Conservation (phyloP, 1,140 invertebrate species). For the Pseudomyrmex dendroicus region DNA sequence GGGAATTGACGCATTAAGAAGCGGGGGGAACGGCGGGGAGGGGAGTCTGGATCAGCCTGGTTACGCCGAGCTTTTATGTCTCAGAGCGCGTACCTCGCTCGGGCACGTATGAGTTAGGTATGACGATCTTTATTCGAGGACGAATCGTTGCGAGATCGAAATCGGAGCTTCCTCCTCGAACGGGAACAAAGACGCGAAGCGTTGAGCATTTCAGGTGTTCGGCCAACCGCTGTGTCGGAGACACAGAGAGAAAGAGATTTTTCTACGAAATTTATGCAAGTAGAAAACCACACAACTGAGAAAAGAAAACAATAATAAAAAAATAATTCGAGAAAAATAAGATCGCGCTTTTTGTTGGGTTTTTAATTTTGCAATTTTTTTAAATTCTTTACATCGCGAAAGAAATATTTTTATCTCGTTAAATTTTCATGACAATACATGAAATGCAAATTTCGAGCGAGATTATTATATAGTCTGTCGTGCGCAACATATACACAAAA, state of each 20-base stretch:
- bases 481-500: not conserved
- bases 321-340: no score
- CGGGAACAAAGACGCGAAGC: slow-evolving; percentile 68
- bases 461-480: not conserved
- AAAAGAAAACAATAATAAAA: not conserved
- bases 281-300: slow-evolving; percentile 34
- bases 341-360: no score
- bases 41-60: slow-evolving; percentile 59
- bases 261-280: slow-evolving; percentile 61
- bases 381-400: not conserved
- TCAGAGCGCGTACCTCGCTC: slow-evolving; percentile 62
- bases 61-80: slow-evolving; percentile 69
- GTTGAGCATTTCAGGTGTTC: slow-evolving; percentile 65
- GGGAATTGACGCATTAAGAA: slow-evolving; percentile 23
- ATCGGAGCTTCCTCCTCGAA: slow-evolving; percentile 73
- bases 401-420: not conserved
- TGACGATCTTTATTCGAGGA: slow-evolving; percentile 45
- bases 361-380: not conserved
- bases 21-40: not conserved
- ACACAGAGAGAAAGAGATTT: not conserved
- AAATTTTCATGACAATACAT: not conserved
- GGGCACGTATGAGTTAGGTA: slow-evolving; percentile 65
- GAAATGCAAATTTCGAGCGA: not conserved
- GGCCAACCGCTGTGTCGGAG: slow-evolving; percentile 64
- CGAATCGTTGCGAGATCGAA: slow-evolving; percentile 71